A percentile compares a stretch with the other conserved stretches of the same genome.
These are phyloP conservation scores for Rotaria macrura DNA, from an alignment of 2,888 invertebrate species.

Conservation along the genomic window DNA sequence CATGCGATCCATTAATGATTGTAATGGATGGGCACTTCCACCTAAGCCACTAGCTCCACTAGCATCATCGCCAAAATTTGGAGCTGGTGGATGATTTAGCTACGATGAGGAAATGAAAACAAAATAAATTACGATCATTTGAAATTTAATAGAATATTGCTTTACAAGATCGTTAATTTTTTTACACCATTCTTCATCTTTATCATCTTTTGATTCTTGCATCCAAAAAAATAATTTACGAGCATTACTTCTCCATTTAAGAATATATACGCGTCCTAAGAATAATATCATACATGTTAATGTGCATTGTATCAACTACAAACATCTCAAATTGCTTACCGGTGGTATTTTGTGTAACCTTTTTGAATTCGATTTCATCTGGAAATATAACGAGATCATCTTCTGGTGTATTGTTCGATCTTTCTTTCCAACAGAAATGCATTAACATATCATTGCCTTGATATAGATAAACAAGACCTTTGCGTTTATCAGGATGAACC, in stretches of 20 bases:
- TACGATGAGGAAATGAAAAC: not conserved
- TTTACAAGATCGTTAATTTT: conserved; percentile 28
- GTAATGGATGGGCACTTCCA: not conserved
- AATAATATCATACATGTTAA: not conserved
- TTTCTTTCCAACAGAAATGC: conserved; percentile 99
- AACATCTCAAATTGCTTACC: conserved; percentile 58
- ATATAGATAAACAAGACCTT: conserved; percentile 83
- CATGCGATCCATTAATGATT: not conserved
- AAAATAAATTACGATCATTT: not conserved
- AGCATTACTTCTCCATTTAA: conserved; percentile 86
- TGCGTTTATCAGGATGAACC: conserved; percentile 71
- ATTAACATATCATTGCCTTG: conserved; percentile 92
- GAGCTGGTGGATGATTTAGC: conserved; percentile 39
- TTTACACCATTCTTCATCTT: conserved; percentile 48
- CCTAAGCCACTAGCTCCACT: conserved; percentile 9
- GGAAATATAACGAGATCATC: conserved; percentile 97
- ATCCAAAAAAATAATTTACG: conserved; percentile 95
- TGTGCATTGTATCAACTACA: too few relatives aligned
- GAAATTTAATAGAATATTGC: not conserved
- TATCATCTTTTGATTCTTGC: conserved; percentile 57
- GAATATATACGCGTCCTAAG: conserved; percentile 66
- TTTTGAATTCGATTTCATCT: conserved; percentile 91
- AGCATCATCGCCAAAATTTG: conserved; percentile 37
- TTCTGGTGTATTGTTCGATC: conserved; percentile 78
- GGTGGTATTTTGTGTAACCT: conserved; percentile 83